Percentiles rank a stretch among this genome's conserved stretches.
Conservation (phyloP, 2,113 vertebrate species). For the Craseonycteris thonglongyai region DNA sequence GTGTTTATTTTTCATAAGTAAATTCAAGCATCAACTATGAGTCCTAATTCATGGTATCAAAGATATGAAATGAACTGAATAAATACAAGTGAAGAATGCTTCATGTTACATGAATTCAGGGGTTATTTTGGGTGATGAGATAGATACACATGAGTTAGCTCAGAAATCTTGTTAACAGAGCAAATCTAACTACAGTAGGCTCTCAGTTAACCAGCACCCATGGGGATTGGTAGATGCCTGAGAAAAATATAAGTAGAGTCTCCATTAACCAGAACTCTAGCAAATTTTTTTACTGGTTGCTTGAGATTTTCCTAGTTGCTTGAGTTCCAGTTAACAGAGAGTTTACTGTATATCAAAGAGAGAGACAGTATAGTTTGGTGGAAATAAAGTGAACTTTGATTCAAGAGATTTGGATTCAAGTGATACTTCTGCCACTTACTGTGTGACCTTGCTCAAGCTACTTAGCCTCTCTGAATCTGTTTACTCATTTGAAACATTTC, state of each 20-base stretch:
- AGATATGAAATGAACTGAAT: background rate
- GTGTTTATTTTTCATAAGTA: conserved; percentile 25
- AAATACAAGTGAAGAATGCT: conserved; percentile 17
- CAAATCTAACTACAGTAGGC: too few relatives aligned
- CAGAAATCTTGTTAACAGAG: background rate
- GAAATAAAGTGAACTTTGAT: background rate
- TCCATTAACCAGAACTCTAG: too few relatives aligned
- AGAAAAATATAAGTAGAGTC: too few relatives aligned
- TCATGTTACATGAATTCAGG: background rate
- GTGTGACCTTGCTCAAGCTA: background rate
- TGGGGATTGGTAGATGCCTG: too few relatives aligned
- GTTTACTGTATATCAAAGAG: background rate
- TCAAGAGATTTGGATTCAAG: conserved; percentile 13
- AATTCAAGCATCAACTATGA: background rate
- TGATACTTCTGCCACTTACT: background rate
- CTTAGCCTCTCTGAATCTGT: conserved; percentile 18
- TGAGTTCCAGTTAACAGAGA: too few relatives aligned
- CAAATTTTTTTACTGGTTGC: too few relatives aligned
- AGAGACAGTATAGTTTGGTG: background rate
- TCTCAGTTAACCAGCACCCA: too few relatives aligned
- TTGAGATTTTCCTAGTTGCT: too few relatives aligned
- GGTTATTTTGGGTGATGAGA: background rate
- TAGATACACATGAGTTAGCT: background rate
- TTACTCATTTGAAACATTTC: conserved; percentile 33
- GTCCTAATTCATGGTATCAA: background rate